Conservation (phyloP, 2,797 vertebrate species). For the Poeciliopsis paucimaculata region DNA sequence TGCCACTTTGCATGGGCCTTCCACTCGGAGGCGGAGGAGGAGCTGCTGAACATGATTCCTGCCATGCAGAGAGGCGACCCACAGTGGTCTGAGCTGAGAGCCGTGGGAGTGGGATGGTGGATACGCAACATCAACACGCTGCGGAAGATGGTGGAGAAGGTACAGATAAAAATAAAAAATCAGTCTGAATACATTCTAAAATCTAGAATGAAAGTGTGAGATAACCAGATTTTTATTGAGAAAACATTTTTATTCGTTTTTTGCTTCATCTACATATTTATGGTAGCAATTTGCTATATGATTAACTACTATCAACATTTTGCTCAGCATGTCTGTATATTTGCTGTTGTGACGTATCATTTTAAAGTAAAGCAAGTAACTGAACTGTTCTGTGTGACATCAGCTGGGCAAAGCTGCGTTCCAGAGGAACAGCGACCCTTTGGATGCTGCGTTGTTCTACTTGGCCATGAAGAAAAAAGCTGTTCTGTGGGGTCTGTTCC, state of each 20-base stretch:
- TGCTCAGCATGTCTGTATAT: not conserved
- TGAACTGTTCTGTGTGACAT: constrained; percentile 16
- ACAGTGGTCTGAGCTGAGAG: constrained; percentile 96
- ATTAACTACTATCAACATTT: not conserved
- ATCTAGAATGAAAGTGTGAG: not conserved
- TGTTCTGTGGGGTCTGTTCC: constrained; percentile 97
- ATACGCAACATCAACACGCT: constrained; percentile 98
- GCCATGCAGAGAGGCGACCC: constrained; percentile 98
- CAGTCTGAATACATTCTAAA: not conserved
- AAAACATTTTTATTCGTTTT: not conserved
- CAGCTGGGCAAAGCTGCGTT: constrained; percentile 97
- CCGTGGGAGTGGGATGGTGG: constrained; percentile 97
- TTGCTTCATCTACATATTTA: not conserved
- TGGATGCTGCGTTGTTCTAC: constrained; percentile 97
- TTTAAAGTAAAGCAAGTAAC: not conserved
- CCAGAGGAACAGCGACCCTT: constrained; percentile 93
- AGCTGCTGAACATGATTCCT: constrained; percentile 96
- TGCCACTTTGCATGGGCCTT: constrained; percentile 99
- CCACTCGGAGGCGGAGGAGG: constrained; percentile 97
- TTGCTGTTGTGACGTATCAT: not conserved
- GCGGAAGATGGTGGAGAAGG: constrained; percentile 97
- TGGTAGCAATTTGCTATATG: not conserved
- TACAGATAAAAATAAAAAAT: constrained; percentile 50
- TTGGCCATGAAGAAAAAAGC: constrained; percentile 99
- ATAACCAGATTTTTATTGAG: not conserved